These are phyloP conservation scores for Campoplex nolae DNA, from an alignment of 2,888 invertebrate species.

Conservation along the genomic window DNA sequence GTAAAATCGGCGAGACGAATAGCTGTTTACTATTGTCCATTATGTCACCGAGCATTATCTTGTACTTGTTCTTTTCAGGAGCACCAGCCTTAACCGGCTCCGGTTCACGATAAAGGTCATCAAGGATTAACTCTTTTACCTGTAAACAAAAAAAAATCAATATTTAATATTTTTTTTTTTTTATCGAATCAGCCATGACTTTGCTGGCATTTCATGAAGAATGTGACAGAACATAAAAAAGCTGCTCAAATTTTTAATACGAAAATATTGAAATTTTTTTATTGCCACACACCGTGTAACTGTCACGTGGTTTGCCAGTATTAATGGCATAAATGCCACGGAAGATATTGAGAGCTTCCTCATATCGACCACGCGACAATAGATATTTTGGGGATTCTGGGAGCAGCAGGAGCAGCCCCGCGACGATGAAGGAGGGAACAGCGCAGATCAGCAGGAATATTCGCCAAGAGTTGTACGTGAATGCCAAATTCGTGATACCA, in stretches of 20 bases:
- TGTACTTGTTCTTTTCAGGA: conserved; percentile 86
- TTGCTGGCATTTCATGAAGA: no score
- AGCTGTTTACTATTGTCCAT: conserved; percentile 92
- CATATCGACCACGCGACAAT: conserved; percentile 91
- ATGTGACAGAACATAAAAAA: no score
- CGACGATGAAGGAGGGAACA: conserved; percentile 94
- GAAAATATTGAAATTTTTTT: background rate
- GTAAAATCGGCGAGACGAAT: conserved; percentile 92
- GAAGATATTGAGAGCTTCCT: conserved; percentile 93
- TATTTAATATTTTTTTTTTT: no score
- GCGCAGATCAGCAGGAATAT: conserved; percentile 96
- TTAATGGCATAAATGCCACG: conserved; percentile 92
- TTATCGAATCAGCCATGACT: no score
- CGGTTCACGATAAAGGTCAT: conserved; percentile 77
- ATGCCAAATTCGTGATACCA: conserved; percentile 88
- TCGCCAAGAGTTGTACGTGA: conserved; percentile 96
- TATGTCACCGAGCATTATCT: conserved; percentile 91
- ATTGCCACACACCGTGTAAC: conserved; percentile 88
- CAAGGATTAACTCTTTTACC: conserved; percentile 84
- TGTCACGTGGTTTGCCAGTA: conserved; percentile 90
- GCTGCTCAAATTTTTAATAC: background rate
- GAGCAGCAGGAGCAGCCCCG: conserved; percentile 91
- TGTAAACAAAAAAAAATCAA: conserved; percentile 64
- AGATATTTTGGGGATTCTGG: conserved; percentile 97
- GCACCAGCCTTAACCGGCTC: conserved; percentile 76